Conservation (phyloP, 37 sponge, comb jelly and placozoan genomes). For the Bolinopsis microptera region DNA sequence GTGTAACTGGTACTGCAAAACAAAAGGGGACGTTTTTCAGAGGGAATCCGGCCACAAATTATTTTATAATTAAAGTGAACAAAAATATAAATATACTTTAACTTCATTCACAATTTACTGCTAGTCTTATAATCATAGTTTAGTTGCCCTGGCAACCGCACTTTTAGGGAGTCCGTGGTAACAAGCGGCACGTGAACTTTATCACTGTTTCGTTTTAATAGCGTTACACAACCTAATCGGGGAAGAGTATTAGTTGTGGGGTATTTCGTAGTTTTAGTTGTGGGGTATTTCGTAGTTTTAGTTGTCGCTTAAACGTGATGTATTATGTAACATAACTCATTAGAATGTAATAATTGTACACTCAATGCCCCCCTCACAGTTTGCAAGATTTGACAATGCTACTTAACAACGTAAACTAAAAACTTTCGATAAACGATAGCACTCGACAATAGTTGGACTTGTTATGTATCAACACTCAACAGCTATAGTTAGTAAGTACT, state of each 20-base stretch:
- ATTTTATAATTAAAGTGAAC: neutral
- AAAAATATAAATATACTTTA: neutral
- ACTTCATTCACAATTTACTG: neutral
- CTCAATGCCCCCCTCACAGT: no score
- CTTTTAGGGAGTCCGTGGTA: no score
- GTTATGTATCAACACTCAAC: no score
- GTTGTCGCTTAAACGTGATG: neutral
- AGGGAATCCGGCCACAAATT: neutral
- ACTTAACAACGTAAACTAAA: no score
- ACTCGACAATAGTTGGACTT: no score
- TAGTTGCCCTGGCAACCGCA: neutral
- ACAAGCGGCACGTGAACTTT: neutral
- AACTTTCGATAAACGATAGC: no score
- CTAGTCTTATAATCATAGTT: neutral
- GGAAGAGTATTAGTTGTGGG: neutral
- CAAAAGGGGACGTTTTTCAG: no score
- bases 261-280: neutral
- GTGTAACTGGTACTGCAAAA: no score
- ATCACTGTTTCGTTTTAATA: slow-evolving; percentile 39
- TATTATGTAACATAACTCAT: no score
- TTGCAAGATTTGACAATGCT: no score
- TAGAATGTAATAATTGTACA: no score
- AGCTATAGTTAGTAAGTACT: no score
- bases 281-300: neutral
- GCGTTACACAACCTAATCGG: slow-evolving; percentile 34